phyloP scores from a whole-genome alignment of 2,888 invertebrate species.

The Carcina quercana region DNA sequence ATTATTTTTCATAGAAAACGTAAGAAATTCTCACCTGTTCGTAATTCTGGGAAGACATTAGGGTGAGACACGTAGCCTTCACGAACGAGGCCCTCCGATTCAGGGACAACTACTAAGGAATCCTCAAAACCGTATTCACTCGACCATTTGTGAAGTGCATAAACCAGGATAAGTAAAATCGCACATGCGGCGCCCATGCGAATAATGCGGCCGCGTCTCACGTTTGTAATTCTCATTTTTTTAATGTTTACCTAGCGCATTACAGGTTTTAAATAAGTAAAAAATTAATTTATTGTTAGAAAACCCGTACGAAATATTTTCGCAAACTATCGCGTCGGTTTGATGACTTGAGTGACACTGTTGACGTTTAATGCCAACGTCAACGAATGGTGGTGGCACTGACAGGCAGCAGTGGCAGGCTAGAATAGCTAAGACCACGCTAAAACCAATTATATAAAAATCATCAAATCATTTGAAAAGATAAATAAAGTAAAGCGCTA shows the following conservation, averaged over 20 bases:
- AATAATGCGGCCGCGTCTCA: conserved; percentile 74
- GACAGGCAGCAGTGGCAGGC: no score
- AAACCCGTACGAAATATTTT: background rate
- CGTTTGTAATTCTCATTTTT: conserved; percentile 75
- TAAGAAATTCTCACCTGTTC: conserved; percentile 39
- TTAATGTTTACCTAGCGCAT: conserved; percentile 8
- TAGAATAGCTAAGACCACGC: no score
- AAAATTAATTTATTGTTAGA: background rate
- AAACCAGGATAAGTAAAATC: conserved; percentile 75
- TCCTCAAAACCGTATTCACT: conserved; percentile 44
- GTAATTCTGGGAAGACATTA: conserved; percentile 51
- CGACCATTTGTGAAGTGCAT: conserved; percentile 77
- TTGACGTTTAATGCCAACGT: background rate
- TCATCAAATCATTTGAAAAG: no score
- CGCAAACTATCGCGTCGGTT: no score
- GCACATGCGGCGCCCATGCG: conserved; percentile 67
- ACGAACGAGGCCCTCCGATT: conserved; percentile 23
- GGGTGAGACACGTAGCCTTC: conserved; percentile 45
- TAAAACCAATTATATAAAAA: no score
- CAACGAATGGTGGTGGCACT: no score
- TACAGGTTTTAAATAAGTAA: conserved; percentile 1
- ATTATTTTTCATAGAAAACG: no score
- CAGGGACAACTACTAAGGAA: no score
- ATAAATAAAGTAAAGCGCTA: no score
- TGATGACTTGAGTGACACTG: no score